These are phyloP conservation scores for Ploceus nigricollis DNA, from an alignment of 2,113 vertebrate genomes.

Conservation along the genomic window DNA sequence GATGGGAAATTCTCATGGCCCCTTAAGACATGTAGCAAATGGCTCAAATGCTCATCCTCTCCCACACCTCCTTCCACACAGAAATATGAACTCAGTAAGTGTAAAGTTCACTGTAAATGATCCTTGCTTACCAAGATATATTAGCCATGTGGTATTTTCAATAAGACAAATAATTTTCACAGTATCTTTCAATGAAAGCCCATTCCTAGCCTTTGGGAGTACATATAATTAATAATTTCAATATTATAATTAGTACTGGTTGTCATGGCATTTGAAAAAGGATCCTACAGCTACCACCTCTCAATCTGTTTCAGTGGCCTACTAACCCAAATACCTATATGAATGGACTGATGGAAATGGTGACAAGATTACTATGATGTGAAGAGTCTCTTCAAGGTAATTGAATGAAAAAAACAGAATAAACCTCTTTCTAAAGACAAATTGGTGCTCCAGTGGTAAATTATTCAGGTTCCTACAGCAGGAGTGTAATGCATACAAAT, in stretches of 20 bases:
- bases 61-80: background rate
- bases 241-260: background rate
- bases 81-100: background rate
- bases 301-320: conserved; percentile 53
- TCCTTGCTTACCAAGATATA: background rate
- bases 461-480: background rate
- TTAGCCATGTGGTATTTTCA: background rate
- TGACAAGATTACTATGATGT: background rate
- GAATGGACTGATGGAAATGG: conserved; percentile 12
- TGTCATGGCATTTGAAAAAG: conserved; percentile 16
- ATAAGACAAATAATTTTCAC: background rate
- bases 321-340: conserved; percentile 47
- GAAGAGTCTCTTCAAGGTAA: conserved; percentile 30
- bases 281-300: background rate
- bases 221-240: background rate
- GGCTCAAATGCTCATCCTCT: background rate
- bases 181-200: background rate
- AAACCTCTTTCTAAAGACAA: conserved; percentile 7
- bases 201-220: background rate
- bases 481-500: background rate
- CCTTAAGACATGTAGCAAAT: background rate
- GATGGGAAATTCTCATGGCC: background rate
- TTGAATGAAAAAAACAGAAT: background rate
- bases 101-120: background rate
- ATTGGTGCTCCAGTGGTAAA: background rate